Base-by-base conservation (phyloP, 2,113 vertebrate genomes). In the Eudyptes chrysolophus region DNA sequence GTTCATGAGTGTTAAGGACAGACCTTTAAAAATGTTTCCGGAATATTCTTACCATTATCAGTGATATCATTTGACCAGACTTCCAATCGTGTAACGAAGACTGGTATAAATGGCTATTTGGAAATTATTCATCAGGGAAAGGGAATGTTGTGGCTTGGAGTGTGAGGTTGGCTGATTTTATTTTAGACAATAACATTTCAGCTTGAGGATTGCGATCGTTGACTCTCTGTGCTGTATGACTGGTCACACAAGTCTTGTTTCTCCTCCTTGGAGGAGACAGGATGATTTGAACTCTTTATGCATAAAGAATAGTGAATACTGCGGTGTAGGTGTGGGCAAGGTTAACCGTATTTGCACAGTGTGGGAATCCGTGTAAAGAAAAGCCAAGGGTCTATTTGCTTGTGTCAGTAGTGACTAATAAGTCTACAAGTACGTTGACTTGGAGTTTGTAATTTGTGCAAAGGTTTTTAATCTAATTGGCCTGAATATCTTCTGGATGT, bases 1-100 rank as follows among this genome's bases (percentile, higher is more conserved):
- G 32, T 55, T 79, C 42, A 32, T 83, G 36, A 14, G 21, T 20
- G n/a, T 13, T 54, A 38, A 12, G 26, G 44, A 54, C 0, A 78
- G 79, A 52, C 77, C 76, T 92, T 89, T 66, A 66, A 70, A 83
- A 89, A 48, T 7, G 34, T 34, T 89, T 89, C 36, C 71, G 32
- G 57, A 76, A 86, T 51, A 38, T 83, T 42, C 76, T 83, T 61
- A 7, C 49, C 7, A 0, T 52, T 74, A 16, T 30, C 46, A 32
- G 19, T 17, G 44, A 24, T 25, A 27, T 19, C 7, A 8, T 36
- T n/a, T 55, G 58, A 42, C 29, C 71, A n/a, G 46, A 17, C 69
- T 34, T 48, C 8, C 42, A 52, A 0, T 46, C 1, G 3, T 12
- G 19, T 46, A 34, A 70, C 1, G 2, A 64, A 36, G 52, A 38